These are phyloP conservation scores for Anastrepha obliqua DNA, from an alignment of 1,140 invertebrate genomes.

Conservation along the genomic window DNA sequence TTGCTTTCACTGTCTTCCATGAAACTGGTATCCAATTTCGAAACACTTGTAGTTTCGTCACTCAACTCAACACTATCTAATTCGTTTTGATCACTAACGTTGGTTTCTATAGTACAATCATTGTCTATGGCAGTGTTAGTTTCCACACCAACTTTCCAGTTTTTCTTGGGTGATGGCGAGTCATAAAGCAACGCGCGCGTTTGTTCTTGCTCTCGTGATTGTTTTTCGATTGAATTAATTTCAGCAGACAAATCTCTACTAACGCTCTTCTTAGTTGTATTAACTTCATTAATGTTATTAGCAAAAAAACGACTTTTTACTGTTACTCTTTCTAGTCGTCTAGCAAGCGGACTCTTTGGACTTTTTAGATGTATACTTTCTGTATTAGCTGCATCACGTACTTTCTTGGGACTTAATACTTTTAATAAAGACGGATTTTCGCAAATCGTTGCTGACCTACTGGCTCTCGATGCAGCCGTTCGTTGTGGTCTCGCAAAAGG, in stretches of 20 bases:
- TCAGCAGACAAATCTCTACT: conserved; percentile 53
- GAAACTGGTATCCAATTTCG: background rate
- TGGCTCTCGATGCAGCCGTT: background rate
- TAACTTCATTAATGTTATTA: conserved; percentile 54
- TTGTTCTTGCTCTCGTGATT: background rate
- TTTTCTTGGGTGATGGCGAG: conserved; percentile 53
- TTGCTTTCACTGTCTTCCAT: background rate
- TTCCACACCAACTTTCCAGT: background rate
- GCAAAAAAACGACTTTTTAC: conserved; percentile 69
- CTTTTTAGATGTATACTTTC: background rate
- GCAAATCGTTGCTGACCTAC: conserved; percentile 61
- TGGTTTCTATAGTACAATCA: background rate
- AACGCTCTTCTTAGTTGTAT: conserved; percentile 41
- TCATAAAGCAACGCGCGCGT: conserved; percentile 43
- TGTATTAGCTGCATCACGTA: background rate
- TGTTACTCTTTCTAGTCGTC: conserved; percentile 56
- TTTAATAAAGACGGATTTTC: conserved; percentile 66
- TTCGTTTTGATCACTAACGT: background rate
- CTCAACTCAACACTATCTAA: background rate
- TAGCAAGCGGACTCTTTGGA: conserved; percentile 8
- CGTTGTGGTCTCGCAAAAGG: conserved; percentile 65
- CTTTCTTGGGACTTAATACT: conserved; percentile 67
- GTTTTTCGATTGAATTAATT: conserved; percentile 56
- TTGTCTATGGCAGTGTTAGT: background rate
- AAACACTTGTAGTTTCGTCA: background rate